A percentile compares a stretch with the other conserved stretches of the same genome.
Conservation (phyloP, 2,888 invertebrate species). For the Notodonta dromedarius region DNA sequence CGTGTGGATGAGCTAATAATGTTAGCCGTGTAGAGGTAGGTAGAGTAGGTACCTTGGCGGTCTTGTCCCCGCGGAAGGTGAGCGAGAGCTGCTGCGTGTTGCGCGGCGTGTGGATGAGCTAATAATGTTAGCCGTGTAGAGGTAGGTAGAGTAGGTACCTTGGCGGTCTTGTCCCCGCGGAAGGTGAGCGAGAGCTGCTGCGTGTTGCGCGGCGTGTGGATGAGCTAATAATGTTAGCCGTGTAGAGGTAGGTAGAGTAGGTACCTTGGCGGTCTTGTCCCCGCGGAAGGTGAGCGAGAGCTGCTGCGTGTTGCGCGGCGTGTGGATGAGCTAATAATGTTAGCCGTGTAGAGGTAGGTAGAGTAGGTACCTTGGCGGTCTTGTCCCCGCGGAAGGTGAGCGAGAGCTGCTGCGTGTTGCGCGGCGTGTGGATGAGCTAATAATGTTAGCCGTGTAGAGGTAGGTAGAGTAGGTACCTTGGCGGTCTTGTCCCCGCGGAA, state of each 20-base stretch:
- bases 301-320: conserved; percentile 97
- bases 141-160: no score
- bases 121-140: neutral
- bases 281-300: conserved; percentile 97
- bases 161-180: conserved; percentile 98
- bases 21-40: neutral
- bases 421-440: conserved; percentile 94
- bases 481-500: conserved; percentile 99
- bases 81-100: conserved; percentile 97
- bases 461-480: no score
- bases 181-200: conserved; percentile 97
- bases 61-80: conserved; percentile 98
- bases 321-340: conserved; percentile 88
- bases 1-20: conserved; percentile 90
- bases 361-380: conserved; percentile 97
- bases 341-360: neutral
- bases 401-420: conserved; percentile 96
- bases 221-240: conserved; percentile 63
- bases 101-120: conserved; percentile 95
- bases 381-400: conserved; percentile 98
- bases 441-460: neutral
- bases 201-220: conserved; percentile 98
- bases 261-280: conserved; percentile 98
- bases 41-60: conserved; percentile 97
- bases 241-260: no score